A percentile compares a stretch with the other conserved stretches of the same genome.
Evolutionary conservation across 1,140 invertebrate species (phyloP).

Genomic region (Dolichoris vasculosae): DNA sequence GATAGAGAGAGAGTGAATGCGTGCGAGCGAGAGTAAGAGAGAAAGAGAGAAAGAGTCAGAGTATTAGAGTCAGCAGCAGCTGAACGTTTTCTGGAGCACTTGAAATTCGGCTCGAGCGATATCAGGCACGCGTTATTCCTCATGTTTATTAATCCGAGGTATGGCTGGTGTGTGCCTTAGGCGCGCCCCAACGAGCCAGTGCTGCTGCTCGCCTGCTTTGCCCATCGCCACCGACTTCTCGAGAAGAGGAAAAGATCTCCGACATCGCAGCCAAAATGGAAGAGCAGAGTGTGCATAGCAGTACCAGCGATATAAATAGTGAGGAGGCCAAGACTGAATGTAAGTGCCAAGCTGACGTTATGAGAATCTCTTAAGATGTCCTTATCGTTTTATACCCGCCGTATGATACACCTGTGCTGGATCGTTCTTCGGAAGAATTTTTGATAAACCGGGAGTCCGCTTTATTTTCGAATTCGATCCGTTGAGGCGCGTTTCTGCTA

Average conservation of each 20-base stretch:
- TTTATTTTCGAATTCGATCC: not conserved
- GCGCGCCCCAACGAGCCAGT: constrained; percentile 11
- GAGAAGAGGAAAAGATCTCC: constrained; percentile 32
- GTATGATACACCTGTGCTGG: not conserved
- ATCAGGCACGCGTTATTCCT: not conserved
- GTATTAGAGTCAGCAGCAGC: not conserved
- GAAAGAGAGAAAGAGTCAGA: not conserved
- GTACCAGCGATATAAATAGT: constrained; percentile 75
- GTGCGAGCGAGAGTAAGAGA: not conserved
- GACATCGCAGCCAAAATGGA: constrained; percentile 69
- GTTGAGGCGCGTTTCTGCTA: not conserved
- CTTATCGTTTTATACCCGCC: not conserved
- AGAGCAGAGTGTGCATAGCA: constrained; percentile 72
- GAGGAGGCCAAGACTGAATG: constrained; percentile 70
- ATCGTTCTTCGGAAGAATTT: not conserved
- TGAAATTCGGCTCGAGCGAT: not conserved
- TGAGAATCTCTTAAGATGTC: constrained; percentile 5
- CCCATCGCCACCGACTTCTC: not conserved
- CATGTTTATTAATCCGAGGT: constrained; percentile 36
- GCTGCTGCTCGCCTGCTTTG: constrained; percentile 28
- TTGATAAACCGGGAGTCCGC: not conserved
- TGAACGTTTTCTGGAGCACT: not conserved
- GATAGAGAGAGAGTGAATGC: not conserved
- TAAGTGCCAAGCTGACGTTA: constrained; percentile 60
- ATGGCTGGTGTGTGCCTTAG: constrained; percentile 31